Percentiles rank a stretch among this genome's conserved stretches.
Evolutionary conservation across 2,113 vertebrate species (phyloP).

Genomic region (Oreamnos americanus): DNA sequence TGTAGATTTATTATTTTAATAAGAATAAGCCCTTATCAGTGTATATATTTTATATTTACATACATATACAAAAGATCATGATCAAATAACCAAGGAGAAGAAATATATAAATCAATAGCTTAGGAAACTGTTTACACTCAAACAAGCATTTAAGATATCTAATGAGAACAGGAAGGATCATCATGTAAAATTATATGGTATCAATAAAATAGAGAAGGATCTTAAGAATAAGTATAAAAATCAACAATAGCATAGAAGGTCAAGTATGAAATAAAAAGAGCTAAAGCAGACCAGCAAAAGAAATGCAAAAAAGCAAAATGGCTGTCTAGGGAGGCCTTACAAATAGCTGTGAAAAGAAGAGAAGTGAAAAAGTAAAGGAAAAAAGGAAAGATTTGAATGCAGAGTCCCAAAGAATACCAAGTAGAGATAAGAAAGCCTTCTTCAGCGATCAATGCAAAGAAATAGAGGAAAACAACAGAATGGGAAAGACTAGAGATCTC

Average conservation of each 20-base stretch:
- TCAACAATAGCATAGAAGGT: background rate
- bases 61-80: background rate
- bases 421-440: too few relatives aligned
- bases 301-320: background rate
- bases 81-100: background rate
- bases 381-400: too few relatives aligned
- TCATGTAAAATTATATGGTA: background rate
- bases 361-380: too few relatives aligned
- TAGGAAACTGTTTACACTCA: constrained; percentile 6
- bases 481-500: too few relatives aligned
- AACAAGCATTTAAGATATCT: background rate
- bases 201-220: background rate
- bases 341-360: background rate
- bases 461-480: too few relatives aligned
- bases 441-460: too few relatives aligned
- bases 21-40: background rate
- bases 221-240: background rate
- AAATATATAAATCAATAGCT: background rate
- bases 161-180: background rate
- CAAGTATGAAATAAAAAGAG: background rate
- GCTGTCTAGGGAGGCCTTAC: background rate
- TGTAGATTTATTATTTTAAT: background rate
- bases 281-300: background rate
- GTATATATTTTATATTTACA: background rate
- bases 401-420: too few relatives aligned